A percentile compares a stretch with the other conserved stretches of the same genome.
phyloP scores from a whole-genome alignment of 2,888 invertebrate genomes.

The Eumacrocentrus americanus region DNA sequence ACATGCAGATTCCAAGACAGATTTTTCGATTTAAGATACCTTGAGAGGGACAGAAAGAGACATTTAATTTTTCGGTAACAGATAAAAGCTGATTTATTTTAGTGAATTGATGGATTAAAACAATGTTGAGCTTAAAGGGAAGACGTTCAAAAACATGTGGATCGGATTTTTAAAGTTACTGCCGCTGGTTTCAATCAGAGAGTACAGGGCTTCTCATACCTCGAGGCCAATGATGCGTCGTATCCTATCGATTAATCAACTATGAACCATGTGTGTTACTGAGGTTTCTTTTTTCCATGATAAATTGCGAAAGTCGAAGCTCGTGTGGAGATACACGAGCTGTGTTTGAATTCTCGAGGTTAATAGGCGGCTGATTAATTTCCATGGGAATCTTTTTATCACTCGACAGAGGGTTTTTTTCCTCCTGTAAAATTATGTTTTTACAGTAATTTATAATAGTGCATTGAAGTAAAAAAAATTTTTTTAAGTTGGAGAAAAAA shows the following conservation, averaged over 20 bases:
- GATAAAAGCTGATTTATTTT: background rate
- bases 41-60: background rate
- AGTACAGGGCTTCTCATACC: slow-evolving; percentile 7
- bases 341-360: slow-evolving; percentile 37
- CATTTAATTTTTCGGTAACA: background rate
- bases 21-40: background rate
- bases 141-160: slow-evolving; percentile 9
- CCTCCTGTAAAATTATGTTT: background rate
- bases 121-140: background rate
- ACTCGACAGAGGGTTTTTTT: background rate
- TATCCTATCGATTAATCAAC: slow-evolving; percentile 49
- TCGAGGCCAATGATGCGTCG: slow-evolving; percentile 37
- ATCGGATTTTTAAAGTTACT: background rate
- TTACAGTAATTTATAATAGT: too few relatives aligned
- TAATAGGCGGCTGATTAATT: slow-evolving; percentile 44
- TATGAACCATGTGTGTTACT: slow-evolving; percentile 30
- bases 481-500: too few relatives aligned
- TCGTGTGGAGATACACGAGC: slow-evolving; percentile 15
- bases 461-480: too few relatives aligned
- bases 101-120: background rate
- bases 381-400: slow-evolving; percentile 14
- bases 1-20: slow-evolving; percentile 44
- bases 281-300: slow-evolving; percentile 41
- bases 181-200: background rate
- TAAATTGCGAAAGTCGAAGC: slow-evolving; percentile 43